Conservation (phyloP, 30 jellyfish, hydroid and myxozoan species). For the Aurelia sp. region DNA sequence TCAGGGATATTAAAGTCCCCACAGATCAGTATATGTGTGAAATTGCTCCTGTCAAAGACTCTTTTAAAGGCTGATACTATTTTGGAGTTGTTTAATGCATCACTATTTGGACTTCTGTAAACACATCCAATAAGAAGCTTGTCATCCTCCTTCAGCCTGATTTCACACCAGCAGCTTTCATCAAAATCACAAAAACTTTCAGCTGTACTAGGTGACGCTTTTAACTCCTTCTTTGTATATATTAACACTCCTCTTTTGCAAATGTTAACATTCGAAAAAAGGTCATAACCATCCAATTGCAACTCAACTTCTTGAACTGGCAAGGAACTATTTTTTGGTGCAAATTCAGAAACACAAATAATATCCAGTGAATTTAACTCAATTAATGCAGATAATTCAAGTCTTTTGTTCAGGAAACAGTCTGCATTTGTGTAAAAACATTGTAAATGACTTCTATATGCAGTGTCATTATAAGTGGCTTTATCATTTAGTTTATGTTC, state of each 20-base stretch:
- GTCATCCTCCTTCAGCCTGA: constrained; percentile 36
- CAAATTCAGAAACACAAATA: constrained; percentile 26
- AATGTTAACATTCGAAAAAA: constrained; percentile 7
- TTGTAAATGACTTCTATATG: constrained; percentile 18
- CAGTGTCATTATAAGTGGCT: constrained; percentile 26
- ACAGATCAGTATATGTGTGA: constrained; percentile 40
- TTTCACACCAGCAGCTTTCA: constrained; percentile 42
- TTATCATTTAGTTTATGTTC: not conserved
- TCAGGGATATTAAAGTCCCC: constrained; percentile 51
- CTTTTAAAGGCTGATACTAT: constrained; percentile 33
- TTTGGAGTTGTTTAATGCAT: constrained; percentile 29
- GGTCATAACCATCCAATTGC: constrained; percentile 41
- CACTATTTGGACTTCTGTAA: constrained; percentile 45
- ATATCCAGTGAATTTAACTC: constrained; percentile 25
- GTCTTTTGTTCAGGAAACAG: constrained; percentile 36
- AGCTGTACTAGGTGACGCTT: constrained; percentile 40
- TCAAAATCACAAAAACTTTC: constrained; percentile 34
- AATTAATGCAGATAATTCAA: constrained; percentile 18
- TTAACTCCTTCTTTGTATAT: constrained; percentile 13
- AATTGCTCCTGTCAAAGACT: constrained; percentile 13
- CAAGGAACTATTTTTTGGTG: constrained; percentile 39
- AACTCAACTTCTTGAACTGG: constrained; percentile 41
- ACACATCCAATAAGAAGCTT: constrained; percentile 36
- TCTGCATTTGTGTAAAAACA: constrained; percentile 43
- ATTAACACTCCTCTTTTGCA: constrained; percentile 40